Evolutionary conservation across 2,797 vertebrate genomes (phyloP), one percentile per base, ranked within the genome.

Genomic region (Malurus leucopterus): DNA sequence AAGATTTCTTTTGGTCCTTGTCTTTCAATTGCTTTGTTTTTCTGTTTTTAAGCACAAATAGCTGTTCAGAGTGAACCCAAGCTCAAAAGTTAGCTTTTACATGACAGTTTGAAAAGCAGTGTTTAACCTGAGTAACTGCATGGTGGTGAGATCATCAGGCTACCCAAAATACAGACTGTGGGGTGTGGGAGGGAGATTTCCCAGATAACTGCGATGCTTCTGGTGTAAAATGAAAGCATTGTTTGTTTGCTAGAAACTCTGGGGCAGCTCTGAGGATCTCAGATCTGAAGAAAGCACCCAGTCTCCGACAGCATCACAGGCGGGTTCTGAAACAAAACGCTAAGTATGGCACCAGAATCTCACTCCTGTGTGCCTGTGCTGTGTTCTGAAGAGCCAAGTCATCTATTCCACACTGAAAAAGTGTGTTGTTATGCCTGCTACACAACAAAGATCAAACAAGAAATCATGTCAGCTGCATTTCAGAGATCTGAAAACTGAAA

Each of bases 161-260:
- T 62, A 88, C 64, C 50, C 57, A 2, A 86, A 65, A 88, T 64
- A 74, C 3, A 40, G 81, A 61, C 72, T 71, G 36, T 15, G 19
- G 15, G 15, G 47, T 82, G 86, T 91, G 88, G 88, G 91, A 83
- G 84, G 90, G 88, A 92, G 91, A 89, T 95, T 94, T 95, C 91
- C 91, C 88, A 91, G 47, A 2, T 59, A 63, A 61, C 36, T 91
- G 75, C 92, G 92, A 71, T 75, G 84, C 41, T 89, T 93, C 69
- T 90, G 67, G 69, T 83, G 36, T 83, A 62, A 92, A 95, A 86
- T 72, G 90, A 92, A 94, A 95, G 75, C 78, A 29, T 19, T 30
- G 34, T 90, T 88, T 91, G 90, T 95, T 93, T 95, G 94, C 65
- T 88, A 94, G 91, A 91, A 95, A 74, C 93, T 86, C 41, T 62